phyloP scores from a whole-genome alignment of 2,113 vertebrate genomes.

The Apeltes quadracus region DNA sequence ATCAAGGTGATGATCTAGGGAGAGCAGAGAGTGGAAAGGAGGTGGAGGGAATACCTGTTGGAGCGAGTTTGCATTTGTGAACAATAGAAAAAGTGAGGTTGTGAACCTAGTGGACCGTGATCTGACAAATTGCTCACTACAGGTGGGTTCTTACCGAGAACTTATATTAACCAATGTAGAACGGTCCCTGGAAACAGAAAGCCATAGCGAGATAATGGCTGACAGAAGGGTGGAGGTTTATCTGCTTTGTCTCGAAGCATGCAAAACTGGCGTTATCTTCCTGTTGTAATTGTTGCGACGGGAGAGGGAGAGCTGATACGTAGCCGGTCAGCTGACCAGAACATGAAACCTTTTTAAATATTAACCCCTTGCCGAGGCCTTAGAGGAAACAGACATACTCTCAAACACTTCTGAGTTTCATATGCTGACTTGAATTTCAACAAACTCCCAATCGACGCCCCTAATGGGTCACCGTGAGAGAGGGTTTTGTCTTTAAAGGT shows the following conservation, averaged over 20 bases:
- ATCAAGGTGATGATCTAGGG: conserved; percentile 28
- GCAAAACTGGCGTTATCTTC: conserved; percentile 28
- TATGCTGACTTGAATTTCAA: background rate
- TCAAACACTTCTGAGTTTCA: background rate
- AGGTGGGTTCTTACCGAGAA: background rate
- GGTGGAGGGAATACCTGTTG: background rate
- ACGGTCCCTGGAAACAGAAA: background rate
- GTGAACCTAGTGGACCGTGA: conserved; percentile 24
- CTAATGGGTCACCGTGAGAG: conserved; percentile 7
- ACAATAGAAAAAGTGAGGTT: conserved; percentile 26
- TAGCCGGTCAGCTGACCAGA: conserved; percentile 59
- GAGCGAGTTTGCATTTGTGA: conserved; percentile 24
- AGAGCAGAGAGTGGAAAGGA: background rate
- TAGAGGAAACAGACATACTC: conserved; percentile 5
- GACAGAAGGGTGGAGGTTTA: background rate
- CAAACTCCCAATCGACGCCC: background rate
- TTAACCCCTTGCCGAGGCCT: conserved; percentile 70
- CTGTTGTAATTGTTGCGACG: conserved; percentile 1
- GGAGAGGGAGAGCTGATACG: conserved; percentile 39
- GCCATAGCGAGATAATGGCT: conserved; percentile 6
- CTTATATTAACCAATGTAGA: conserved; percentile 16
- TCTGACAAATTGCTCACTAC: background rate
- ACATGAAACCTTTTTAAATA: conserved; percentile 84
- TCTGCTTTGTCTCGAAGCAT: conserved; percentile 17
- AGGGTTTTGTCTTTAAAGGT: conserved; percentile 10